These are phyloP conservation scores for Ophraella communa DNA, from an alignment of 2,888 invertebrate genomes.

Conservation along the genomic window DNA sequence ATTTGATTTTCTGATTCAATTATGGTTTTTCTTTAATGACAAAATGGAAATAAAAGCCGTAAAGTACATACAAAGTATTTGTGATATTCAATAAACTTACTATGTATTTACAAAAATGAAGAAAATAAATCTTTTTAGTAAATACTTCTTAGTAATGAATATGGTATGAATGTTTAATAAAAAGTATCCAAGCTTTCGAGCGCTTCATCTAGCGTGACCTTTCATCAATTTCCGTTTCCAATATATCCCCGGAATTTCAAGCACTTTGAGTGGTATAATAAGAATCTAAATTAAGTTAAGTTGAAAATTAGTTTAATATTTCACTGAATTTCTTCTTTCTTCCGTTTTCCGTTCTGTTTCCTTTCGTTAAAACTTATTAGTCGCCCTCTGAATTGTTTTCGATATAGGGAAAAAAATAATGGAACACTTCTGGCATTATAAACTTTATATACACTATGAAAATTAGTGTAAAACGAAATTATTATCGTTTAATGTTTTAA, in stretches of 20 bases:
- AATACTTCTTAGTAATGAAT: background rate
- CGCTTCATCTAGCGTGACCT: slow-evolving; percentile 1
- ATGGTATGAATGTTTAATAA: slow-evolving; percentile 20
- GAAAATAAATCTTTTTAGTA: slow-evolving; percentile 7
- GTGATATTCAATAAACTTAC: too few relatives aligned
- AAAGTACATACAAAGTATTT: too few relatives aligned
- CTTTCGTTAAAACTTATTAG: background rate
- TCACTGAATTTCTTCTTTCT: slow-evolving; percentile 12
- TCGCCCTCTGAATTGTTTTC: slow-evolving; percentile 9
- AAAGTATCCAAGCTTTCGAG: slow-evolving; percentile 8
- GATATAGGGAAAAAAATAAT: slow-evolving; percentile 14
- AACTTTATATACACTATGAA: slow-evolving; percentile 5
- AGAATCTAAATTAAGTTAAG: slow-evolving; percentile 37
- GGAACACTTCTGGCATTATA: slow-evolving; percentile 4
- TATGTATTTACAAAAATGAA: background rate
- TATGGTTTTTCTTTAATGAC: too few relatives aligned
- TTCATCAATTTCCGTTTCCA: slow-evolving; percentile 37
- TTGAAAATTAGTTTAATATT: slow-evolving; percentile 38
- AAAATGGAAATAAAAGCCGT: too few relatives aligned
- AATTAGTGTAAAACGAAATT: too few relatives aligned
- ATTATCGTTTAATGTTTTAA: background rate
- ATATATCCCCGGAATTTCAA: slow-evolving; percentile 37
- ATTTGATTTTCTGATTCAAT: too few relatives aligned
- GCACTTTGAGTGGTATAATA: slow-evolving; percentile 32
- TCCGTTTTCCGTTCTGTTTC: background rate